phyloP scores from a whole-genome alignment of 2,888 invertebrate species.

The Strigamia maritima region DNA sequence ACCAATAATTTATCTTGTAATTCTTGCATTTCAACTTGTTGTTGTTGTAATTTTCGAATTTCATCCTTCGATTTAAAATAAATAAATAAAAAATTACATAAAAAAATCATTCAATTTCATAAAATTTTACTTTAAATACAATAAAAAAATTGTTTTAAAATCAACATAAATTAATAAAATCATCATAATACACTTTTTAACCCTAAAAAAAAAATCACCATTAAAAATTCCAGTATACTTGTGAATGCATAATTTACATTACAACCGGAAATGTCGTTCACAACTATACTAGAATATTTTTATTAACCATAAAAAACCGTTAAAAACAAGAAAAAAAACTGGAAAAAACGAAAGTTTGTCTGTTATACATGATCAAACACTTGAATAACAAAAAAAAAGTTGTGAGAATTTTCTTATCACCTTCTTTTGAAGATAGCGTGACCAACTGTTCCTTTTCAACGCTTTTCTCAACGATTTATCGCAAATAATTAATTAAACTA shows the following conservation, averaged over 20 bases:
- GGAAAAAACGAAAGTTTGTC: background rate
- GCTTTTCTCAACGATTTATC: background rate
- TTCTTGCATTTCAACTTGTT: conserved; percentile 4
- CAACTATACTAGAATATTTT: no score
- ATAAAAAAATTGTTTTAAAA: no score
- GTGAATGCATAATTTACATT: no score
- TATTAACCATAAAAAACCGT: background rate
- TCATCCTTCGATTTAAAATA: background rate
- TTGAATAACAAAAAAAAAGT: no score
- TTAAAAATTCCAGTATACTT: no score
- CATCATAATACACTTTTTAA: no score
- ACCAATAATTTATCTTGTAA: background rate
- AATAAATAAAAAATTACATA: background rate
- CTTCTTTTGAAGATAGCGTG: background rate
- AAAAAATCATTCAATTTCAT: background rate
- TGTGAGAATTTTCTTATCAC: no score
- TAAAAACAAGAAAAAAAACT: background rate
- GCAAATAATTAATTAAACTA: background rate
- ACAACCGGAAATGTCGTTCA: no score
- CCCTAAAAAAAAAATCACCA: no score
- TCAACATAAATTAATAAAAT: no score
- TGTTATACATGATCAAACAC: no score
- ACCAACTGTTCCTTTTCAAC: background rate
- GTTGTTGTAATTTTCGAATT: background rate
- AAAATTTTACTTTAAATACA: no score